Evolutionary conservation across 2,113 vertebrate species (phyloP).

Genomic region (Puffinus mauretanicus): DNA sequence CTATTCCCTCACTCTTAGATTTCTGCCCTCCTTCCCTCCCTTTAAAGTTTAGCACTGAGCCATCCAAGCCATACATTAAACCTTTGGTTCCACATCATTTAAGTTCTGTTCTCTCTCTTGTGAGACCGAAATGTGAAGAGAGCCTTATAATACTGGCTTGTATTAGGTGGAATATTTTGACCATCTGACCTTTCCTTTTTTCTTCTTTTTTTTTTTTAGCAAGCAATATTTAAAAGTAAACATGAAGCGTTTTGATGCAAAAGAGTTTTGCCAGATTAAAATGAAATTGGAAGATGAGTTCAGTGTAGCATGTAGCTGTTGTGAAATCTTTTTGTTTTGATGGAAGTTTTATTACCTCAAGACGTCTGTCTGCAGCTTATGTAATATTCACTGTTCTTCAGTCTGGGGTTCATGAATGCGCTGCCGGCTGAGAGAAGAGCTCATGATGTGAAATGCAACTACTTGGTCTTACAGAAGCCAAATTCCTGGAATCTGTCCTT

Average conservation of each 20-base stretch:
- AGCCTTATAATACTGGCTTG: background rate
- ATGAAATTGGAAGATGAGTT: conserved; percentile 43
- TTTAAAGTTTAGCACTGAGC: conserved; percentile 30
- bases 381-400: conserved; percentile 51
- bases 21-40: conserved; percentile 3
- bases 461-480: background rate
- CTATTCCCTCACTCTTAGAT: background rate
- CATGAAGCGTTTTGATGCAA: background rate
- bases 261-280: conserved; percentile 36
- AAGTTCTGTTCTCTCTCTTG: background rate
- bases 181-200: background rate
- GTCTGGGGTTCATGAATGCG: conserved; percentile 1
- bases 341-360: conserved; percentile 54
- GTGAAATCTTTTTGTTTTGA: conserved; percentile 63
- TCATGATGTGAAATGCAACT: background rate
- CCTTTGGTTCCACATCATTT: conserved; percentile 37
- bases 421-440: background rate
- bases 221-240: conserved; percentile 52
- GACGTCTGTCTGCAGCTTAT: conserved; percentile 14
- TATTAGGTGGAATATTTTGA: conserved; percentile 20
- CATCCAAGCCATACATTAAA: conserved; percentile 32
- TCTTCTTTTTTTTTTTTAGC: background rate
- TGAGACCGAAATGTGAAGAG: background rate
- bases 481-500: background rate
- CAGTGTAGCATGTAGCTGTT: background rate